These are phyloP conservation scores for Acanthosepion esculentum DNA, from an alignment of 2,888 invertebrate species.

Conservation along the genomic window DNA sequence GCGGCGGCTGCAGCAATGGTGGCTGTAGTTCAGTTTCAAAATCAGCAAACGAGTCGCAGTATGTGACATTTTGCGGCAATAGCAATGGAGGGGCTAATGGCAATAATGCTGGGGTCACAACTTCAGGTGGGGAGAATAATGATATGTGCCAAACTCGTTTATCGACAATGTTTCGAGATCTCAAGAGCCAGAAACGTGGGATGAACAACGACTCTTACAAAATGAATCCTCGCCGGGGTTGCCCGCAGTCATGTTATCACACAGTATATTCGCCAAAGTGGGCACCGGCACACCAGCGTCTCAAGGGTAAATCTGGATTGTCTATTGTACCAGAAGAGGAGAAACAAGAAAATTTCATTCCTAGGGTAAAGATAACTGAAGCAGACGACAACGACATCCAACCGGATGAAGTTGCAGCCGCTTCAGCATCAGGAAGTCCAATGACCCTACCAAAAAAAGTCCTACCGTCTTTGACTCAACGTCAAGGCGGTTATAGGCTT, in stretches of 20 bases:
- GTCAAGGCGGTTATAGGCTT: constrained; percentile 35
- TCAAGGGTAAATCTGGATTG: constrained; percentile 25
- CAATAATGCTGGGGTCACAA: constrained; percentile 49
- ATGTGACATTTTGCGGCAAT: constrained; percentile 49
- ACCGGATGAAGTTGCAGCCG: background rate
- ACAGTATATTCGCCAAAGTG: constrained; percentile 35
- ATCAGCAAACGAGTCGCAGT: constrained; percentile 52
- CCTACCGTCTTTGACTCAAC: background rate
- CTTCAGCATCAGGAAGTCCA: background rate
- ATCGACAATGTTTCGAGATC: background rate
- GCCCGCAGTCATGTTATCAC: constrained; percentile 37
- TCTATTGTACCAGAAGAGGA: constrained; percentile 42
- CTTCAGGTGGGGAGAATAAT: constrained; percentile 49
- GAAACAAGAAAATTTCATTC: background rate
- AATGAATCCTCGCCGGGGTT: constrained; percentile 24
- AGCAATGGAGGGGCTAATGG: constrained; percentile 51
- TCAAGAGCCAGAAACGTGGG: background rate
- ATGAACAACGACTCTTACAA: constrained; percentile 20
- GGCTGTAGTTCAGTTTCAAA: constrained; percentile 55
- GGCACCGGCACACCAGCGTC: constrained; percentile 15
- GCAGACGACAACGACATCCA: background rate
- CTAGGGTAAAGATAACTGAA: background rate
- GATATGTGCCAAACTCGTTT: constrained; percentile 19
- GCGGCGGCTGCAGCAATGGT: constrained; percentile 56
- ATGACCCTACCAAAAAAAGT: no score